Base-by-base conservation (phyloP, 2,888 invertebrate species). In the Hipparchia semele region DNA sequence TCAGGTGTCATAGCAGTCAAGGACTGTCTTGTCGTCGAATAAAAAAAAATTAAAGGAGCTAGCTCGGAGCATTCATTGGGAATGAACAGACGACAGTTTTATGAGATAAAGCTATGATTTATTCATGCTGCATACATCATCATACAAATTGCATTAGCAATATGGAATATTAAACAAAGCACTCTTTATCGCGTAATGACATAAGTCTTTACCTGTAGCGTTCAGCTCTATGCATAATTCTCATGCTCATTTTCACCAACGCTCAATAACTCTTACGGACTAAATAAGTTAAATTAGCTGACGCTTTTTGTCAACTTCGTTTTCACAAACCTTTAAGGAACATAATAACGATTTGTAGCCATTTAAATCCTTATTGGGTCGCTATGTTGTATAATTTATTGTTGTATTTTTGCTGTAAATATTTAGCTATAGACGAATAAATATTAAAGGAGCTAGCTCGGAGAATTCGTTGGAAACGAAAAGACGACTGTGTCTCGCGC, bases 81-180 rank as follows among this genome's bases (percentile, higher is more conserved):
- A 23, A 53, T 9, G 23, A 65, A 65, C 12, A 65, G 23, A 23
- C 51, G 9, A 23, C 23, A 23, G 53, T 66, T 56, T 61, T 67
- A 60, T 73, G 65, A 61, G 70, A 66, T 33, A 49, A 51, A 13
- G 4, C 54, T n/a, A 61, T 67, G 67, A 67, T 73, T 73, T 73
- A 73, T 73, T 70, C 62, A 68, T 68, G 33, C 10, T 56, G 39
- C 56, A 70, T 67, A 51, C 70, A 70, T 70, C 60, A 62, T 6
- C 72, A 70, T 70, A 51, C 33, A 70, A 70, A 70, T 70, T 65
- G 46, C 60, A 60, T 70, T 73, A 73, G 64, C 54, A n/a, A 13
- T 39, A 39, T 13, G 45, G 53, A 58, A 46, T 39, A 62, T 62
- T 62, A 60, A 39, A 60, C 56, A 46, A 39, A 12, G 33, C 39